Conservation (phyloP, 2,113 vertebrate species). For the Heliornis fulica region DNA sequence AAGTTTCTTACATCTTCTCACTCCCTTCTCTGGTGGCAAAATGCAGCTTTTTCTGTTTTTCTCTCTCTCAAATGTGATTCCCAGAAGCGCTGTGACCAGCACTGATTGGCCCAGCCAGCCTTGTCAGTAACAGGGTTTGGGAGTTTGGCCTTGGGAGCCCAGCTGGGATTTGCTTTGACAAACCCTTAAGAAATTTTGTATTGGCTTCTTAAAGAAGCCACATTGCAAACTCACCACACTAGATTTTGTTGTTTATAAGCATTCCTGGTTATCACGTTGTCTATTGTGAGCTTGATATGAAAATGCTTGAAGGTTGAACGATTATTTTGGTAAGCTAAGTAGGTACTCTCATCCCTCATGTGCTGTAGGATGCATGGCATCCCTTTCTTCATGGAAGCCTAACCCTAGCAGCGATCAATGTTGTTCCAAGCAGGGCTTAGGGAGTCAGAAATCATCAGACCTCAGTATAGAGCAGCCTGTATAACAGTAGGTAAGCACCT, state of each 20-base stretch:
- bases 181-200: too few relatives aligned
- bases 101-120: too few relatives aligned
- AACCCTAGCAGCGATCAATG: fast-evolving
- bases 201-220: too few relatives aligned
- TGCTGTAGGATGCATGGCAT: background rate
- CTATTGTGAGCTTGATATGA: background rate
- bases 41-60: too few relatives aligned
- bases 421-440: background rate
- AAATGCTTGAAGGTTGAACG: background rate
- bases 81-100: too few relatives aligned
- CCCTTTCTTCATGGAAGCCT: background rate
- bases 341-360: background rate
- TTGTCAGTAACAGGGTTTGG: too few relatives aligned
- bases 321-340: background rate
- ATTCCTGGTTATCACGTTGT: background rate
- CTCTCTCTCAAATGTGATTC: too few relatives aligned
- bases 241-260: background rate
- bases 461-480: background rate
- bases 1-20: too few relatives aligned
- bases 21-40: too few relatives aligned
- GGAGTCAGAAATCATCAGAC: background rate
- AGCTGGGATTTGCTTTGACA: too few relatives aligned
- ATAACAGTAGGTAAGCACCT: background rate
- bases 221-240: too few relatives aligned
- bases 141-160: too few relatives aligned